Conservation (phyloP, 1,140 invertebrate species). For the Potamilus streckersoni region DNA sequence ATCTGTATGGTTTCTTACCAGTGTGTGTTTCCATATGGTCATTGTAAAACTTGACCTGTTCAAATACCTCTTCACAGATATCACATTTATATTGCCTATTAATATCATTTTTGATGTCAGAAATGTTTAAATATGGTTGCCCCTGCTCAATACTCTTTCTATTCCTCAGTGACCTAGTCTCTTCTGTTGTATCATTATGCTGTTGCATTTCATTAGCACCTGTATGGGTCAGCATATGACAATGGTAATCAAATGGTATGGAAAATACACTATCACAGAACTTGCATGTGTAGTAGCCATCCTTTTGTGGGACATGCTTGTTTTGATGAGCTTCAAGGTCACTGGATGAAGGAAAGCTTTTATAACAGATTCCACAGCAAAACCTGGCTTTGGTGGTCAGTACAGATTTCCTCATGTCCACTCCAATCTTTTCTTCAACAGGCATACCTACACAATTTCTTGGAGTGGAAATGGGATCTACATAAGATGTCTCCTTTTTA, state of each 20-base stretch:
- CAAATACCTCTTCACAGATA: constrained; percentile 4
- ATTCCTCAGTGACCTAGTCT: neutral
- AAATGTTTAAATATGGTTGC: neutral
- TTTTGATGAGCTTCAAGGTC: neutral
- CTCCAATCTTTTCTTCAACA: neutral
- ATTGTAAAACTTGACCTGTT: neutral
- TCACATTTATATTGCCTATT: neutral
- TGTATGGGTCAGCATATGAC: constrained; percentile 6
- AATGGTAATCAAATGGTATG: constrained; percentile 1
- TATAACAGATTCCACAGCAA: neutral
- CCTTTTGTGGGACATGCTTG: neutral
- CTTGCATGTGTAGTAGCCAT: neutral
- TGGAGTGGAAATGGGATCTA: no score
- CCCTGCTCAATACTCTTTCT: neutral
- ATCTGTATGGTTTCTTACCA: constrained; percentile 10
- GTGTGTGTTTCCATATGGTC: neutral
- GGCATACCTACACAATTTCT: no score
- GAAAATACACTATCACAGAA: constrained; percentile 2
- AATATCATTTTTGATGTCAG: neutral
- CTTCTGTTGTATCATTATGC: neutral
- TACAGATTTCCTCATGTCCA: neutral
- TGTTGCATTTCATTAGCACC: neutral
- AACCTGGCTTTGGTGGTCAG: neutral
- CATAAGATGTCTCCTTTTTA: no score
- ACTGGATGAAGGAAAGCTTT: neutral